Conservation (phyloP, 30 jellyfish, hydroid and myxozoan species). For the Hydra vulgaris region DNA sequence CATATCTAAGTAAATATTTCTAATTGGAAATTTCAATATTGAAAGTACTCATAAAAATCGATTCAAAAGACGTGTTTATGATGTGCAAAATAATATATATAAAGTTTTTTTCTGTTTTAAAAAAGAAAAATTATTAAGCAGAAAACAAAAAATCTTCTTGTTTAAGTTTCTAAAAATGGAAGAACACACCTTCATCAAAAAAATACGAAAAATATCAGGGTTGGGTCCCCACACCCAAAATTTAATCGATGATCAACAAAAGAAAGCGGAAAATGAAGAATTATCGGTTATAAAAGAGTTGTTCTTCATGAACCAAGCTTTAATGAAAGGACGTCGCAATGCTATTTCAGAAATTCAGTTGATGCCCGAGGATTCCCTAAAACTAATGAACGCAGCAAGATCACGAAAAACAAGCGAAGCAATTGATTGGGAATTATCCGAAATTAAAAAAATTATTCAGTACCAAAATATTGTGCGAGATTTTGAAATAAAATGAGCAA, state of each 20-base stretch:
- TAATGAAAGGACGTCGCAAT: background rate
- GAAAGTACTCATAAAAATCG: too few species aligned
- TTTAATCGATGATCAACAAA: background rate
- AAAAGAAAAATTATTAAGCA: too few species aligned
- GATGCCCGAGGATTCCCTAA: background rate
- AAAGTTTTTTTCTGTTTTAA: too few species aligned
- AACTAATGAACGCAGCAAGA: background rate
- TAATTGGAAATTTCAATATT: too few species aligned
- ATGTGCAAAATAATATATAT: too few species aligned
- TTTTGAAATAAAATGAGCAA: background rate
- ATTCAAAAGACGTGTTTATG: too few species aligned
- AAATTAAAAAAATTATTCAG: background rate
- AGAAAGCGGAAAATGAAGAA: background rate
- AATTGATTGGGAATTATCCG: background rate
- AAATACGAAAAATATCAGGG: background rate
- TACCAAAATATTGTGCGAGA: background rate
- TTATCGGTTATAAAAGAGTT: background rate
- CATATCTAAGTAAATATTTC: too few species aligned
- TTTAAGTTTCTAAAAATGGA: background rate
- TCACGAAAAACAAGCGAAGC: background rate
- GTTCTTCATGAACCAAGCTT: background rate
- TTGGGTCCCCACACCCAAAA: background rate
- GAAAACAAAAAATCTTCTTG: background rate
- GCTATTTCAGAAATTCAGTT: background rate
- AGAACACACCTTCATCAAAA: background rate